Percentiles rank a stretch among this genome's conserved stretches.
phyloP scores from a whole-genome alignment of 2,797 vertebrate genomes.

The Syngnathus rostellatus region DNA sequence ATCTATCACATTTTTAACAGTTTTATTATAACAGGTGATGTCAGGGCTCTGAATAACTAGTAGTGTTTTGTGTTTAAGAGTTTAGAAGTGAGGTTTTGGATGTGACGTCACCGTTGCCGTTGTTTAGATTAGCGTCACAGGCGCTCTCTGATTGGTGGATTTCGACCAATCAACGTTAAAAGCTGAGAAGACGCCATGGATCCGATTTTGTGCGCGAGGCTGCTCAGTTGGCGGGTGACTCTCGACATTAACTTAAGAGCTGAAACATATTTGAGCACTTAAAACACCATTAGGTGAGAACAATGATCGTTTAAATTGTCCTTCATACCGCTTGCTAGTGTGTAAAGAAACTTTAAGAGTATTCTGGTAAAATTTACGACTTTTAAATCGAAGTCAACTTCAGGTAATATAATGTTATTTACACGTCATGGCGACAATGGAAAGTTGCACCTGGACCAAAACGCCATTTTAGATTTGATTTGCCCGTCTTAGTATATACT shows the following conservation, averaged over 20 bases:
- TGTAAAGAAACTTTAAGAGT: too few relatives aligned
- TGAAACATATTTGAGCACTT: neutral
- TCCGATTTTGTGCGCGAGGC: conserved; percentile 47
- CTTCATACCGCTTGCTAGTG: neutral
- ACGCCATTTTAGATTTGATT: neutral
- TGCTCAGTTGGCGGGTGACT: conserved; percentile 40
- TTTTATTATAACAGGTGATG: conserved; percentile 1
- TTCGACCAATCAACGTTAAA: conserved; percentile 36
- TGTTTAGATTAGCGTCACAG: conserved; percentile 8
- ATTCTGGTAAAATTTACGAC: neutral
- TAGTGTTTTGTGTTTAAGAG: neutral
- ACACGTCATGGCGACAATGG: neutral
- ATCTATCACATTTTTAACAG: neutral
- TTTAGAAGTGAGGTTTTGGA: neutral
- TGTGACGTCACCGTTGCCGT: neutral
- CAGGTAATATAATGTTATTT: neutral
- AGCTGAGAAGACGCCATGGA: conserved; percentile 2
- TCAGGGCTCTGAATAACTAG: neutral
- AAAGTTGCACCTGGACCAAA: neutral
- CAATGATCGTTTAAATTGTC: conserved; percentile 21
- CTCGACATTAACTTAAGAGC: neutral
- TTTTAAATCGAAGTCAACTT: neutral
- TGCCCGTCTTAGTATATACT: neutral
- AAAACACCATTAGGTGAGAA: conserved; percentile 47
- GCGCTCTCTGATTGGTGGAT: conserved; percentile 39